These are phyloP conservation scores for Pristionchus mayeri DNA, from an alignment of 2,888 invertebrate genomes.

Conservation along the genomic window DNA sequence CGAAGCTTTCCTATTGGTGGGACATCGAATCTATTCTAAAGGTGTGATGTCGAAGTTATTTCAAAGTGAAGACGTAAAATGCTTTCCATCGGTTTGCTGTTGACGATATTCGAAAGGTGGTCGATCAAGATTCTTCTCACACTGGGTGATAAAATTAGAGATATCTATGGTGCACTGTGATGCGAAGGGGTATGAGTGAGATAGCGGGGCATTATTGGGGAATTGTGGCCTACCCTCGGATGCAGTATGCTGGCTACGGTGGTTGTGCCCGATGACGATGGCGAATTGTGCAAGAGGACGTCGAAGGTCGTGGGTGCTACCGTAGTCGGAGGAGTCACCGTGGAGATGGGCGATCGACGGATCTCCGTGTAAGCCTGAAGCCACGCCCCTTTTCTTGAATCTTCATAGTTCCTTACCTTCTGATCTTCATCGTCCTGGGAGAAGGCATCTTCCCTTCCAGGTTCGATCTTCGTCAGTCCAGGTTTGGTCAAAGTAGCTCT, in stretches of 20 bases:
- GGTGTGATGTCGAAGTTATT: too few relatives aligned
- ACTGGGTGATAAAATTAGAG: too few relatives aligned
- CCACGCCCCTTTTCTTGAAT: not conserved
- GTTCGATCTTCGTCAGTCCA: not conserved
- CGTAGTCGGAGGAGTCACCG: not conserved
- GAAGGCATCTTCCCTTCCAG: not conserved
- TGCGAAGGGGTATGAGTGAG: too few relatives aligned
- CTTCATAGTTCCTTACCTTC: not conserved
- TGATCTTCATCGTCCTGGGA: not conserved
- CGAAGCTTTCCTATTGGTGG: too few relatives aligned
- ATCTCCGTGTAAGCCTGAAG: not conserved
- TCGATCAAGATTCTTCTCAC: too few relatives aligned
- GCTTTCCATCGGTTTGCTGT: too few relatives aligned
- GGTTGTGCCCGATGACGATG: not conserved
- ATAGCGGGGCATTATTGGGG: too few relatives aligned
- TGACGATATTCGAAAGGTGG: too few relatives aligned
- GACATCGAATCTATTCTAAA: too few relatives aligned
- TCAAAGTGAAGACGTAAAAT: too few relatives aligned
- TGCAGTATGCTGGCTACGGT: not conserved
- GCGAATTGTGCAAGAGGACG: conserved; percentile 19
- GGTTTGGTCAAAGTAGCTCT: not conserved
- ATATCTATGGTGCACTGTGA: too few relatives aligned
- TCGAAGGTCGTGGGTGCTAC: not conserved
- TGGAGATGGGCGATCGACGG: not conserved
- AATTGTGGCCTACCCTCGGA: not conserved